Base-by-base conservation (phyloP, 2,797 vertebrate genomes). In the Hippoglossus hippoglossus region DNA sequence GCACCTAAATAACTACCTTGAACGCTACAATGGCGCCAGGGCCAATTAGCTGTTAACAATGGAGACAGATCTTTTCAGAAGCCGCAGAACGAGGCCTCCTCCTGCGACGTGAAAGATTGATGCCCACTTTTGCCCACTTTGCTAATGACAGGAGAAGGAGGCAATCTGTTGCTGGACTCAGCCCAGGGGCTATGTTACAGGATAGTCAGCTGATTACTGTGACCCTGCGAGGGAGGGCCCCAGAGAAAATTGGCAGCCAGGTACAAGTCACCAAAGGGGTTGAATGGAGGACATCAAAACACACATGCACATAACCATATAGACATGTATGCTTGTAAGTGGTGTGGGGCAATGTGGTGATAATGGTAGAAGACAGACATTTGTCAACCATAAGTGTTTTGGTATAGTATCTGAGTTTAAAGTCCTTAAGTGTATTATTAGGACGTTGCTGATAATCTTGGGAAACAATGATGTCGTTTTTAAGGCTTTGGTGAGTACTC, bases 1-100 rank as follows among this genome's bases (percentile, higher is more conserved):
- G 90, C 84, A 86, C 85, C 88, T 91, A 93, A 94, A 95, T 94
- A 83, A 93, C 90, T 93, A 94, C 91, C 91, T 92, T 90, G 77
- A 84, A 85, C 82, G 87, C 90, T 77, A 84, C 90, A 77, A 86
- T 87, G 94, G 93, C 91, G 92, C 93, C 94, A 94, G 91, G 75
- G 84, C 90, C 93, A 94, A 93, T 94, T 94, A 93, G 92, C 91
- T 89, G 81, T 75, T 86, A 91, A 91, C 89, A 86, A 84, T 82
- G 84, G 83, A 94, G 92, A 92, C 87, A 85, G 84, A 91, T 93
- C 89, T 85, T 88, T 93, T 94, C 93, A 92, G 89, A 71, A 88
- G 84, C 83, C 77, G 69, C 82, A 86, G 85, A 91, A 91, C 80
- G 87, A 90, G 89, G 85, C 84, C 89, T 91, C 84, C 89, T 91